Base-by-base conservation (phyloP, 1,140 invertebrate species). In the Heliconius eleuchia region DNA sequence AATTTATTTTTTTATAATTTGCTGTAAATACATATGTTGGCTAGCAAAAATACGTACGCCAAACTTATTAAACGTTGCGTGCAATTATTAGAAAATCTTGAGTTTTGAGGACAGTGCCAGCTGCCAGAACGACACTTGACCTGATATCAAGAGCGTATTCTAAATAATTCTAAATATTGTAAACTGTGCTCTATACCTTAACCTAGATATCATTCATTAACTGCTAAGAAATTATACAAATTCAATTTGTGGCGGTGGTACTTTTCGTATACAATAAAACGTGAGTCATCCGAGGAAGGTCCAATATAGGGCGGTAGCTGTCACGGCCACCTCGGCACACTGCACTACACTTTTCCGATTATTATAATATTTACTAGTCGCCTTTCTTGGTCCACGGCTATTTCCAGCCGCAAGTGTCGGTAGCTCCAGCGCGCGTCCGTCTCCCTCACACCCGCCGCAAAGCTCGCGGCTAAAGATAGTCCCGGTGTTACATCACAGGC, bases 351-450 rank as follows among this genome's bases (percentile, higher is more conserved):
- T 94, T 94, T 94, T 93, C 92, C 86, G 93, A 92, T 95, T 94
- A 93, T 93, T 94, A 92, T 91, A 95, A 94, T 93, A 94, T 94
- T 93, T 92, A 93, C 88, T 88, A 93, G 87, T 90, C 94, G 91
- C 94, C 95, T 95, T 95, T 95, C 94, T 95, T 95, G 95, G 95
- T 86, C 93, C 91, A 92, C 88, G 86, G 87, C 95, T 95, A 93
- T 94, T 95, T 95, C 95, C 95, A 95, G 93, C 91, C 88, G 84
- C 77, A 81, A 80, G 82, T 84, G 84, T 83, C 80, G 82, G 85
- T 80, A 85, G 77, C 89, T 92, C 91, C 90, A 91, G 89, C 86
- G 78, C 87, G 73, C 79, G 66, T 83, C 83, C 85, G 84, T 91
- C 91, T 85, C 89, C 57, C 86, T 92, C 91, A 81, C 91, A 80